Evolutionary conservation across 2,113 vertebrate species (phyloP).

Genomic region (Perca schrenkii): DNA sequence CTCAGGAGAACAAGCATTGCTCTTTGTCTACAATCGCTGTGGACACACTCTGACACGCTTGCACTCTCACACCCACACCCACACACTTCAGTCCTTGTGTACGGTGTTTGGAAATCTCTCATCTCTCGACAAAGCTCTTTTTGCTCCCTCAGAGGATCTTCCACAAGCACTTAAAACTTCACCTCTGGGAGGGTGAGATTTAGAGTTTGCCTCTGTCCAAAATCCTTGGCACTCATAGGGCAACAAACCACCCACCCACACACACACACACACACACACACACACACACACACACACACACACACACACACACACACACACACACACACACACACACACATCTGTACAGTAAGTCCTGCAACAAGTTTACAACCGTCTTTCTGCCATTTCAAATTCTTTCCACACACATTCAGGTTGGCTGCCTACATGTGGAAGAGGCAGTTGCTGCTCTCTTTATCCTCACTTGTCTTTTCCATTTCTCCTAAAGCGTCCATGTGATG

Average conservation of each 20-base stretch:
- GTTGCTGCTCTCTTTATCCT: not conserved
- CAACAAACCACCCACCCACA: constrained; percentile 1
- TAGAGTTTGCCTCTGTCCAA: constrained; percentile 35
- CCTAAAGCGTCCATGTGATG: constrained; percentile 16
- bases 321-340: not conserved
- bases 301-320: not conserved
- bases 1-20: constrained; percentile 58
- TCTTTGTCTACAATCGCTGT: constrained; percentile 59
- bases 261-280: not conserved
- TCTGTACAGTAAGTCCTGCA: constrained; percentile 25
- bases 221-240: not conserved
- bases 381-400: constrained; percentile 25
- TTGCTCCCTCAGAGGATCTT: constrained; percentile 41
- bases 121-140: constrained; percentile 49
- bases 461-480: constrained; percentile 8
- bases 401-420: constrained; percentile 26
- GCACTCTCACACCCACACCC: not conserved
- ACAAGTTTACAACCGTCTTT: constrained; percentile 6
- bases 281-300: not conserved
- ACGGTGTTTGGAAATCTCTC: constrained; percentile 52
- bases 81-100: constrained; percentile 27
- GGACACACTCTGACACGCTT: constrained; percentile 53
- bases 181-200: constrained; percentile 39
- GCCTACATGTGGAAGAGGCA: not conserved
- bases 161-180: constrained; percentile 52